Percentiles rank a stretch among this genome's conserved stretches.
phyloP scores from a whole-genome alignment of 2,113 vertebrate species.

The Lagenorhynchus albirostris region DNA sequence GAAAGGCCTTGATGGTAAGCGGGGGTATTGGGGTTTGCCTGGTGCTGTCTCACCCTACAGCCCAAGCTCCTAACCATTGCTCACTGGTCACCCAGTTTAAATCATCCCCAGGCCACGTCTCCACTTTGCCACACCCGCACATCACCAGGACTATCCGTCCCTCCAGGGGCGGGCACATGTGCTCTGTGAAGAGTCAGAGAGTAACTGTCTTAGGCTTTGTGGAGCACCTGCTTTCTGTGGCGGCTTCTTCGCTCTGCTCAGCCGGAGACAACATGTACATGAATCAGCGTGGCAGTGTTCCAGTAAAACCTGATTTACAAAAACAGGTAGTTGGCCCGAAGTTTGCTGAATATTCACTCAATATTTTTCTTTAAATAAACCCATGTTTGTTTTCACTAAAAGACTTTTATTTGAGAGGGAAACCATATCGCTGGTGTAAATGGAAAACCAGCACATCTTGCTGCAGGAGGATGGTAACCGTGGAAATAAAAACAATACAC shows the following conservation, averaged over 20 bases:
- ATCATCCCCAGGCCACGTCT: rapidly evolving
- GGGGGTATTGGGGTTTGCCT: too few species aligned
- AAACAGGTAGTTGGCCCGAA: neutral
- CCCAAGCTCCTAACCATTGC: neutral
- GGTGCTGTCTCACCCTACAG: neutral
- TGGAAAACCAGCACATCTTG: neutral
- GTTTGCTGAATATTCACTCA: neutral
- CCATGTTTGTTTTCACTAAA: neutral
- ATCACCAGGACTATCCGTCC: neutral
- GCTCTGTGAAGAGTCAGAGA: neutral
- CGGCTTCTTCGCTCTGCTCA: neutral
- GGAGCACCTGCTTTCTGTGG: neutral
- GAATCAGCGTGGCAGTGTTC: rapidly evolving
- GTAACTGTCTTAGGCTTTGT: neutral
- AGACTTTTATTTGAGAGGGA: neutral
- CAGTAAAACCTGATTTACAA: neutral
- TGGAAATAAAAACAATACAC: neutral
- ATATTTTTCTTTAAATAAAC: neutral
- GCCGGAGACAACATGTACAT: neutral
- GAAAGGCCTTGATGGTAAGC: neutral
- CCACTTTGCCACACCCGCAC: neutral
- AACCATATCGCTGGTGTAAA: neutral
- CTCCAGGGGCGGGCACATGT: neutral
- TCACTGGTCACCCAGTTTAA: neutral
- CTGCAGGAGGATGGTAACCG: neutral